Conservation (phyloP, 2,113 vertebrate species). For the Hydrochoerus hydrochaeris region DNA sequence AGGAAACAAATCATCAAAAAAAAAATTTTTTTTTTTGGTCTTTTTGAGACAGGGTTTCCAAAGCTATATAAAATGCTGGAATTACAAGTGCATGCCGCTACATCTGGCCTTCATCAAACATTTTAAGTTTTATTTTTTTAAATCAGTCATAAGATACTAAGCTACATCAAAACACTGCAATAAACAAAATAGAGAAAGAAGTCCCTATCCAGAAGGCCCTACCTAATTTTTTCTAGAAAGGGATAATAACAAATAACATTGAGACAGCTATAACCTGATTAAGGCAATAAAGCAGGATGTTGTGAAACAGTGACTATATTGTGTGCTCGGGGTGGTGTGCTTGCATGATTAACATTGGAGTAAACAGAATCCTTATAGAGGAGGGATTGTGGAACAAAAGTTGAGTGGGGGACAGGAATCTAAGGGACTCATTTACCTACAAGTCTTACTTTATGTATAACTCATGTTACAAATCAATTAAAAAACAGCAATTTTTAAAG, state of each 20-base stretch:
- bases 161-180: not conserved
- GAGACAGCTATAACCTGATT: not conserved
- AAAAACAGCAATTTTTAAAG: not conserved
- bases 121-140: constrained; percentile 19
- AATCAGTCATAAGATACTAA: constrained; percentile 43
- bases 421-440: not conserved
- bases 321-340: not conserved
- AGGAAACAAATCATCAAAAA: constrained; percentile 1
- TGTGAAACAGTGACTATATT: not conserved
- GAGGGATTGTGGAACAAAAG: not conserved
- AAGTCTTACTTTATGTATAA: constrained; percentile 35
- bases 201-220: not conserved
- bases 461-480: constrained; percentile 14
- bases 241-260: not conserved
- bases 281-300: constrained; percentile 19
- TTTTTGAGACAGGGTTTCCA: not conserved
- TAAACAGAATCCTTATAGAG: not conserved
- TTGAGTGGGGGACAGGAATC: not conserved
- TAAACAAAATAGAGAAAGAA: constrained; percentile 26
- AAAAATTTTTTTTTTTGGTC: not conserved
- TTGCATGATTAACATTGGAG: not conserved
- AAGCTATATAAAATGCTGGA: not conserved
- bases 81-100: not conserved
- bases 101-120: not conserved
- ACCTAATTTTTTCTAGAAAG: constrained; percentile 36